Evolutionary conservation across 2,113 vertebrate species (phyloP), one percentile per base, ranked within the genome.

Genomic region (Hemichromis elongatus): DNA sequence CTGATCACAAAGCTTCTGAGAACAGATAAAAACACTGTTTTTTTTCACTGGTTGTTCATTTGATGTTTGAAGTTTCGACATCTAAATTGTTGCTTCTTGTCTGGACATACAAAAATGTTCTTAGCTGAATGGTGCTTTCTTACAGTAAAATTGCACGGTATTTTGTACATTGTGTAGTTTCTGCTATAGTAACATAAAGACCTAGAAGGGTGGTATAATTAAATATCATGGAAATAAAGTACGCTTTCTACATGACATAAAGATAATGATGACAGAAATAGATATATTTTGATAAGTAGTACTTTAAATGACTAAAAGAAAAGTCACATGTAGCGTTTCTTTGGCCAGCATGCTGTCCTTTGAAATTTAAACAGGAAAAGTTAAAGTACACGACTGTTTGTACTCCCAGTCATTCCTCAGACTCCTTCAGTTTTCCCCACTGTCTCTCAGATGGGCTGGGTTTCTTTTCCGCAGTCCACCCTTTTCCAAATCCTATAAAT

Each of bases 401-500:
- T 77, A 19, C 3, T 92, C 37, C 73, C 84, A 80, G 53, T 83
- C 79, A 54, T 77, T 84, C 53, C 37, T 84, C 19, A 33, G 21
- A 81, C 73, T 77, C 80, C 82, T 88, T 63, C 54, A 56, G 77
- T 88, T 90, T 90, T 87, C 83, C 83, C 61, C 81, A 56, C 59
- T 84, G 54, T 84, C 82, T 92, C 80, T 87, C 87, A 89, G 78
- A 91, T 82, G n/a, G 86, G 86, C 80, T 79, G 78, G 81, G 86
- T 84, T 86, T 68, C 78, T 79, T 81, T 87, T 91, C 84, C 84
- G 88, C 68, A 40, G 57, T 81, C 84, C 86, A 90, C 85, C 86
- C 89, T 88, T 93, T 92, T 82, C 86, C 85, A 92, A 89, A 91
- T 84, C 55, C 95, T 95, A 94, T 93, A 94, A 95, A 95, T 96